These are phyloP conservation scores for Catamblyrhynchus diadema DNA, from an alignment of 2,797 vertebrate species.

Conservation along the genomic window DNA sequence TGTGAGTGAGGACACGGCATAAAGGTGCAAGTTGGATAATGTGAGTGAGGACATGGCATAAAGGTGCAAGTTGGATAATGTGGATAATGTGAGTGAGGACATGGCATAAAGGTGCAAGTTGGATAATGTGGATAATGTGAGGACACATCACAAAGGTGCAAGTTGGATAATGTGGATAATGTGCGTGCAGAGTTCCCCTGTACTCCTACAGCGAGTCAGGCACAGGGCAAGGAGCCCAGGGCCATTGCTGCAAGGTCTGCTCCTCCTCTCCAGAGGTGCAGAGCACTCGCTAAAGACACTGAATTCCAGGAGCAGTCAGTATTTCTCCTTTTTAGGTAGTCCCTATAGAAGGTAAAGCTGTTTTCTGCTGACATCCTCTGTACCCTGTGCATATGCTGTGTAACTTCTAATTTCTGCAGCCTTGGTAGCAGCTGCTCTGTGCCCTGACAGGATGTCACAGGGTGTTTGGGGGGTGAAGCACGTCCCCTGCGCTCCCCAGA, in stretches of 20 bases:
- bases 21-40: too few relatives aligned
- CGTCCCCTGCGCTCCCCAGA: not conserved
- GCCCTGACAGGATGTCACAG: not conserved
- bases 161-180: too few relatives aligned
- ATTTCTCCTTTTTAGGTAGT: not conserved
- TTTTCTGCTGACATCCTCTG: not conserved
- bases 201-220: rapidly evolving
- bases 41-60: rapidly evolving
- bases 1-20: too few relatives aligned
- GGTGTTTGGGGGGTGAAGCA: rapidly evolving
- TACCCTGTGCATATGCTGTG: not conserved
- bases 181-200: not conserved
- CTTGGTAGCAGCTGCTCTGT: not conserved
- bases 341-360: not conserved
- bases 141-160: too few relatives aligned
- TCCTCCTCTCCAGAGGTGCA: not conserved
- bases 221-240: not conserved
- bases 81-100: not conserved
- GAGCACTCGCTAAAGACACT: not conserved
- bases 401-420: not conserved
- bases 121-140: not conserved
- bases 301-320: not conserved
- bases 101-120: too few relatives aligned
- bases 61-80: not conserved
- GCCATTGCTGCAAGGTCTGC: not conserved